phyloP scores from a whole-genome alignment of 2,888 invertebrate genomes.

The Linnaemya tessellans region DNA sequence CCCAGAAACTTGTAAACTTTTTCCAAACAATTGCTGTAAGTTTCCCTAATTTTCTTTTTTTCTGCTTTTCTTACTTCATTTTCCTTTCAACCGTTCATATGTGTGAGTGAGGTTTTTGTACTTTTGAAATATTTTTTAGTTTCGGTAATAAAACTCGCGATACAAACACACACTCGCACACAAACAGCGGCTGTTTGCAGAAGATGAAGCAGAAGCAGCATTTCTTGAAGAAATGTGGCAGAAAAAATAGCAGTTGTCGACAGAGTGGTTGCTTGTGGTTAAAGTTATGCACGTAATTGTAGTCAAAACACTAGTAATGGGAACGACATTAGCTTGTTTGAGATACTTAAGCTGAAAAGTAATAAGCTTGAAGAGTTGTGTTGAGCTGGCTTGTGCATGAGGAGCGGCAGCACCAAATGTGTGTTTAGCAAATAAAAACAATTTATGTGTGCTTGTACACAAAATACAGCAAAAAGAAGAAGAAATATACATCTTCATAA shows the following conservation, averaged over 20 bases:
- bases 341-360: slow-evolving; percentile 68
- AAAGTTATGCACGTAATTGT: slow-evolving; percentile 27
- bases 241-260: slow-evolving; percentile 2
- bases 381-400: slow-evolving; percentile 23
- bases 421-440: slow-evolving; percentile 30
- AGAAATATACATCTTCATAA: slow-evolving; percentile 53
- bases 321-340: slow-evolving; percentile 68
- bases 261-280: slow-evolving; percentile 18
- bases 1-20: slow-evolving; percentile 55
- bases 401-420: slow-evolving; percentile 51
- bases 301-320: slow-evolving; percentile 49
- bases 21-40: slow-evolving; percentile 28
- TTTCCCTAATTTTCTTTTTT: slow-evolving; percentile 11
- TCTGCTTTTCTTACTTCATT: slow-evolving; percentile 9
- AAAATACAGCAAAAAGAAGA: slow-evolving; percentile 16
- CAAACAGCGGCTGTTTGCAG: slow-evolving; percentile 16
- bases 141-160: slow-evolving; percentile 40
- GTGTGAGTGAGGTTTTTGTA: background rate
- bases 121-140: slow-evolving; percentile 21
- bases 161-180: slow-evolving; percentile 37
- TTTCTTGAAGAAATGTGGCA: slow-evolving; percentile 18
- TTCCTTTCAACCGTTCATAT: background rate
- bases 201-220: slow-evolving; percentile 24
- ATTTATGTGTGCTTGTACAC: background rate
- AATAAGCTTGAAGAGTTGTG: slow-evolving; percentile 64